A percentile compares a stretch with the other conserved stretches of the same genome.
Conservation (phyloP, 2,113 vertebrate species). For the Theristicus caerulescens region DNA sequence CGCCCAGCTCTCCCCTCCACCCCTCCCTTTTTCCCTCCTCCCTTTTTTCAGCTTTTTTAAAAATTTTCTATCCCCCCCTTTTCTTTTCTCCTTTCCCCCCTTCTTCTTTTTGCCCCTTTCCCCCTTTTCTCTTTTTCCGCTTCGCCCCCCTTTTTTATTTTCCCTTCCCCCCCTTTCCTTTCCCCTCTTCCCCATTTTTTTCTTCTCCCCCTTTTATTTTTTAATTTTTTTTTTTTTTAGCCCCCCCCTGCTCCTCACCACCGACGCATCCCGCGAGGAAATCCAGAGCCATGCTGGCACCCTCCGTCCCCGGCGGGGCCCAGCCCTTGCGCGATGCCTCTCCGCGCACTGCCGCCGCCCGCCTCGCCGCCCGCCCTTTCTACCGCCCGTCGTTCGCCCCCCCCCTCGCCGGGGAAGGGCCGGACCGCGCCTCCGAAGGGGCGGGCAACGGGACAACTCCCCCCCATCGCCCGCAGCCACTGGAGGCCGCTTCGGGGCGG, state of each 20-base stretch:
- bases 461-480: neutral
- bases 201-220: neutral
- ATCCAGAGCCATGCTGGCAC: conserved; percentile 81
- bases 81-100: no score
- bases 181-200: no score
- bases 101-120: no score
- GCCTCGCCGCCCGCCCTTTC: neutral
- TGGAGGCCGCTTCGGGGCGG: neutral
- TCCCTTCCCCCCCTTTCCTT: no score
- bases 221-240: neutral
- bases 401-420: no score
- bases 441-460: neutral
- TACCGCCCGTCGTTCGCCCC: neutral
- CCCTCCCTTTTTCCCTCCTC: no score
- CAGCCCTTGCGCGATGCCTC: neutral
- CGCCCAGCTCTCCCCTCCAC: neutral
- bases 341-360: neutral
- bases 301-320: neutral
- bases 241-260: conserved; percentile 71
- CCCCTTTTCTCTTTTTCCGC: no score
- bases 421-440: neutral
- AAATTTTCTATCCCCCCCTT: neutral
- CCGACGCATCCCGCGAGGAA: conserved; percentile 92
- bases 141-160: neutral
- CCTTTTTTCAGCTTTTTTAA: neutral